phyloP scores from a whole-genome alignment of 2,888 invertebrate genomes.

The Calephelis perditalis region DNA sequence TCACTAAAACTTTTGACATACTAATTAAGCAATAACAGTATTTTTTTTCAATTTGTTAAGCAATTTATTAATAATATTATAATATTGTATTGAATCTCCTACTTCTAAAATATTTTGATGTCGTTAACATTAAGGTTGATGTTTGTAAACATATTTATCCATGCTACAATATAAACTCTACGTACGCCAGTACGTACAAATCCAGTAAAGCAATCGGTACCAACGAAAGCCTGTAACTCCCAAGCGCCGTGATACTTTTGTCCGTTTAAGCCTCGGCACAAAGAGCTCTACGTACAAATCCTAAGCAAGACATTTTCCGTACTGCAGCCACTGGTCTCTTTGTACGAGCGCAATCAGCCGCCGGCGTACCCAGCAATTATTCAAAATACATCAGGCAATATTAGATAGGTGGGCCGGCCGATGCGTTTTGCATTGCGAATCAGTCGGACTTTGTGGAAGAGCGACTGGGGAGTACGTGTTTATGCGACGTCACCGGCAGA shows the following conservation, averaged over 20 bases:
- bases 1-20: too few species aligned
- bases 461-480: constrained; percentile 53
- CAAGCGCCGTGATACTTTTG: constrained; percentile 31
- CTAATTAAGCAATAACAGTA: too few species aligned
- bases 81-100: too few species aligned
- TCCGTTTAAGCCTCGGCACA: constrained; percentile 27
- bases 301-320: constrained; percentile 63
- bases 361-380: constrained; percentile 65
- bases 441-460: constrained; percentile 62
- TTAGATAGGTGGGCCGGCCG: constrained; percentile 70
- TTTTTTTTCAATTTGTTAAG: too few species aligned
- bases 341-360: constrained; percentile 64
- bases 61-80: too few species aligned
- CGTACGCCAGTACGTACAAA: neutral
- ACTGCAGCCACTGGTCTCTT: constrained; percentile 45
- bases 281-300: constrained; percentile 43
- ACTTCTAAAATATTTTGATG: too few species aligned
- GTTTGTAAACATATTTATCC: neutral
- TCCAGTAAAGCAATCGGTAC: constrained; percentile 22
- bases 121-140: too few species aligned
- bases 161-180: neutral
- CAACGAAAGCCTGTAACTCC: constrained; percentile 21
- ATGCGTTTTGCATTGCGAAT: constrained; percentile 76
- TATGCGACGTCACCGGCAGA: constrained; percentile 56
- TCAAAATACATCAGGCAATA: constrained; percentile 75